Evolutionary conservation across 2,888 invertebrate genomes (phyloP).

Genomic region (Gortyna flavago): DNA sequence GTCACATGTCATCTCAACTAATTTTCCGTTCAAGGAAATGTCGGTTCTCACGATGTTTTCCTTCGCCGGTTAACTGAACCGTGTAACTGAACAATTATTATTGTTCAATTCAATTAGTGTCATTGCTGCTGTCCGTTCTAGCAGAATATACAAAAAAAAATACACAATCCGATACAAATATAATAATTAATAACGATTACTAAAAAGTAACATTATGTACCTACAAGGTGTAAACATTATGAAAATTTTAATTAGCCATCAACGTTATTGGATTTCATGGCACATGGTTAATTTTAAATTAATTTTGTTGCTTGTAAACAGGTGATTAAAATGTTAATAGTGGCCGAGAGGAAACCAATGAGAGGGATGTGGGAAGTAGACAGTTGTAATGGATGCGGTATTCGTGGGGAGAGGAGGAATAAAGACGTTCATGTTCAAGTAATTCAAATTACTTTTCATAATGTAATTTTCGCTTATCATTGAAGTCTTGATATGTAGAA

Average conservation of each 20-base stretch:
- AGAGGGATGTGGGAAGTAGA: conserved; percentile 11
- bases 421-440: neutral
- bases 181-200: conserved; percentile 32
- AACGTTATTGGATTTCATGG: conserved; percentile 63
- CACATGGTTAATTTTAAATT: conserved; percentile 70
- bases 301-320: conserved; percentile 72
- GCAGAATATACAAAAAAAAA: neutral
- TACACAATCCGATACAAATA: conserved; percentile 3
- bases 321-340: conserved; percentile 78
- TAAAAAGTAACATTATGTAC: conserved; percentile 36
- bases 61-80: neutral
- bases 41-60: neutral
- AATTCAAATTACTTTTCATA: neutral
- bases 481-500: too few relatives aligned
- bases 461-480: too few relatives aligned
- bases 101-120: neutral
- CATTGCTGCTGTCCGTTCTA: neutral
- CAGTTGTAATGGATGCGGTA: conserved; percentile 42
- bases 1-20: neutral
- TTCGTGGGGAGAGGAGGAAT: neutral
- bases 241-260: conserved; percentile 64
- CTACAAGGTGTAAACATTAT: conserved; percentile 48
- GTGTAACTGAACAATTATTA: neutral
- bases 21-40: neutral
- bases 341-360: conserved; percentile 63